Evolutionary conservation across 2,113 vertebrate species (phyloP), one percentile per base, ranked within the genome.

Genomic region (Gasterosteus aculeatus): DNA sequence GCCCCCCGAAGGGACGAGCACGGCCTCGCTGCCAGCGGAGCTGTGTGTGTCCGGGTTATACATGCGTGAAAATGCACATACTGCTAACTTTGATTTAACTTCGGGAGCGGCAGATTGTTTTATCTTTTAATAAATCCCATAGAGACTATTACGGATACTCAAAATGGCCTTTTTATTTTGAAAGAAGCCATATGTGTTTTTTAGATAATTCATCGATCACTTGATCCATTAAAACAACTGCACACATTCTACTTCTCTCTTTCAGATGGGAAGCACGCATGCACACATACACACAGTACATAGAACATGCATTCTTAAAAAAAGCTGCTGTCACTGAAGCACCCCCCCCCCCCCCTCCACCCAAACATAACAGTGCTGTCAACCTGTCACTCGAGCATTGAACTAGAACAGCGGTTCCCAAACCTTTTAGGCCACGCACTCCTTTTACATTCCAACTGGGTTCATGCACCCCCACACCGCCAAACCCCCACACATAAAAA

Each of bases 21-120:
- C 65, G 47, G 60, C 60, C 31, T 29, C 16, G 44, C 54, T 64
- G 69, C 18, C 15, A 54, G 46, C 15, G 51, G 73, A 10, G 19
- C 18, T 22, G 35, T 56, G 47, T 51, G 60, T 74, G 68, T 38
- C 38, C 26, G 35, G 61, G 31, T 67, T 26, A 62, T 47, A 22
- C 22, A 31, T 4, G 10, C 29, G 15, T 56, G 33, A 64, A 65
- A 38, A 41, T 9, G 19, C 60, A 66, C 54, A 31, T 66, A 46
- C 38, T 22, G 33, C 31, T 22, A 38, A 4, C 60, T 61, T 75
- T 59, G 38, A 67, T 71, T 61, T 51, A 2, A 33, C 14, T 49
- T 16, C 19, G 46, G 19, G 53, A 38, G 60, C 41, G 57, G 18
- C 22, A 18, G 22, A 22, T 26, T 6, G 41, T 9, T 16, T 15